Evolutionary conservation across 2,797 vertebrate species (phyloP).

Genomic region (Pangasius krempfi): DNA sequence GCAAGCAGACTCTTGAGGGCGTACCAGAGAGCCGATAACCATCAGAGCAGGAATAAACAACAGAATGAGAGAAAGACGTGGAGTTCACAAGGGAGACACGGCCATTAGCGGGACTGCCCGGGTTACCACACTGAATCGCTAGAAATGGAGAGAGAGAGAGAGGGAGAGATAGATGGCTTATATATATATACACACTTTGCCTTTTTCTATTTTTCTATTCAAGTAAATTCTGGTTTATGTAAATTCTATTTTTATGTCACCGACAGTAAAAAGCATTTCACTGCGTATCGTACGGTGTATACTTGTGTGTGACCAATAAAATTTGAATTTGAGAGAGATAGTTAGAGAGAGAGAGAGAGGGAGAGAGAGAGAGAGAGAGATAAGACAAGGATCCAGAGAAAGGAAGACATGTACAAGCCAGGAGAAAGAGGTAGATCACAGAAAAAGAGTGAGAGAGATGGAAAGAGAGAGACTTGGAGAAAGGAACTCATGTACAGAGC

Average conservation of each 20-base stretch:
- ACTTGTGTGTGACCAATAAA: too few relatives aligned
- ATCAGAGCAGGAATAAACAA: constrained; percentile 90
- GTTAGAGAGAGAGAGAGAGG: not conserved
- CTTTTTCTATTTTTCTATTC: not conserved
- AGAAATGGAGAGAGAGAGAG: constrained; percentile 44
- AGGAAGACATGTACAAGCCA: not conserved
- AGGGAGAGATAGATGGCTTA: not conserved
- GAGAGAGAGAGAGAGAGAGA: not conserved
- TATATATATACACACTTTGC: not conserved
- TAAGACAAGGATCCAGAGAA: not conserved
- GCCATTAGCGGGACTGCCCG: constrained; percentile 89
- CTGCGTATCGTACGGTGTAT: too few relatives aligned
- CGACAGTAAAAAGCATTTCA: too few relatives aligned
- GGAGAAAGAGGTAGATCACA: constrained; percentile 39
- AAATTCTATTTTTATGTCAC: too few relatives aligned
- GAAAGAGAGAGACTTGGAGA: not conserved
- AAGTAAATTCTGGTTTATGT: constrained; percentile 19
- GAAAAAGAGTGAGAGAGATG: constrained; percentile 12
- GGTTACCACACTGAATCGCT: constrained; percentile 95
- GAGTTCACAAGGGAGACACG: constrained; percentile 87
- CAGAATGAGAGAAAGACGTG: constrained; percentile 89
- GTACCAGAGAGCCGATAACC: constrained; percentile 89
- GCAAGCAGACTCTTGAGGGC: constrained; percentile 86
- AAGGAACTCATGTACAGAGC: not conserved
- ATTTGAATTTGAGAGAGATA: not conserved